A percentile compares a stretch with the other conserved stretches of the same genome.
These are phyloP conservation scores for Molothrus ater DNA, from an alignment of 2,797 vertebrate genomes.

Conservation along the genomic window DNA sequence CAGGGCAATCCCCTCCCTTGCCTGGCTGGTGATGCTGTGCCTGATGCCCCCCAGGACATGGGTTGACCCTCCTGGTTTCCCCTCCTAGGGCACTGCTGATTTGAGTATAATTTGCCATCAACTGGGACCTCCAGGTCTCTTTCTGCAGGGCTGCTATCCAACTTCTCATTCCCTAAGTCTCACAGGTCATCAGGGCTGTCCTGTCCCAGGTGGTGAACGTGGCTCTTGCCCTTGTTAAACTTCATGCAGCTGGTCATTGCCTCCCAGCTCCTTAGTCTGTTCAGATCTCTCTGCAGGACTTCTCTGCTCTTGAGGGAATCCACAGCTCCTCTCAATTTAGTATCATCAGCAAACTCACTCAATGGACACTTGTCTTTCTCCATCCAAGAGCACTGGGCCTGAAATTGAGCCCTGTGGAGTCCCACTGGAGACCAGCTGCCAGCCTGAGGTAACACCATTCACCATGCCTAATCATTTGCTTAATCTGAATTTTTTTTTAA, in stretches of 20 bases:
- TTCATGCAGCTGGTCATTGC: not conserved
- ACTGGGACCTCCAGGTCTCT: not conserved
- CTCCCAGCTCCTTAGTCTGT: not conserved
- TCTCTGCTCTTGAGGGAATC: not conserved
- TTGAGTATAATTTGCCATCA: not conserved
- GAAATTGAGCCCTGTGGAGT: not conserved
- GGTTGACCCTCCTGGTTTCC: not conserved
- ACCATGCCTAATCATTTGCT: not conserved
- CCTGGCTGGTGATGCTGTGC: accelerated
- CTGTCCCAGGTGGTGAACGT: not conserved
- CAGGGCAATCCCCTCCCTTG: accelerated
- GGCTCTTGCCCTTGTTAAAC: not conserved
- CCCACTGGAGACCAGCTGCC: not conserved
- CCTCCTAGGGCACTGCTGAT: not conserved
- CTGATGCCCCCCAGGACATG: accelerated
- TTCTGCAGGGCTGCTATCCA: not conserved
- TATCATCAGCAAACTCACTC: not conserved
- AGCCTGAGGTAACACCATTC: not conserved
- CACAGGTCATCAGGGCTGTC: accelerated
- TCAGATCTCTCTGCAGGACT: not conserved
- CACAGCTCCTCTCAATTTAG: not conserved
- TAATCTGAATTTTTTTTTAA: not conserved
- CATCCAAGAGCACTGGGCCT: not conserved
- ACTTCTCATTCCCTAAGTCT: not conserved
- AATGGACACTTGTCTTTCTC: not conserved